Percentiles rank a stretch among this genome's conserved stretches.
Conservation (phyloP, 2,888 invertebrate genomes). For the Tetheella fluctuosa region DNA sequence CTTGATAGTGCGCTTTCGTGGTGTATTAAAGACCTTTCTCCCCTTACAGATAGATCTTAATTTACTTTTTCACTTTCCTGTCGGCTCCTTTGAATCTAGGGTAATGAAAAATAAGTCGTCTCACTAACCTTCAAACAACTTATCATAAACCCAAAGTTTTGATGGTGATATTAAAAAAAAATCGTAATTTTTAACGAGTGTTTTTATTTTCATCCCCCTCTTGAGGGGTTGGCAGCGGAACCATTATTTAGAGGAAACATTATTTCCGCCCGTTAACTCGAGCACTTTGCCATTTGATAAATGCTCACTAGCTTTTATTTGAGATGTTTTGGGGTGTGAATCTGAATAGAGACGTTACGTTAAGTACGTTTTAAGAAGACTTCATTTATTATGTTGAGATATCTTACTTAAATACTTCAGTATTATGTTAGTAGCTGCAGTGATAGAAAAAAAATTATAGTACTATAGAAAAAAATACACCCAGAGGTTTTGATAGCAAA, state of each 20-base stretch:
- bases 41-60: not conserved
- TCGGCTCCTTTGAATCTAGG: not conserved
- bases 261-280: conserved; percentile 80
- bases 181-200: conserved; percentile 66
- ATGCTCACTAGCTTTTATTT: conserved; percentile 70
- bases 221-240: conserved; percentile 58
- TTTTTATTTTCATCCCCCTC: conserved; percentile 58
- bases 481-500: no score
- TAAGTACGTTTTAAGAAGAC: conserved; percentile 1
- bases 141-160: conserved; percentile 11
- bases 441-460: no score
- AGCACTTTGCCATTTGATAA: conserved; percentile 78
- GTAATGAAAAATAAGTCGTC: not conserved
- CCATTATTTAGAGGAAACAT: conserved; percentile 80
- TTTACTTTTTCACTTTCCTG: not conserved
- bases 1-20: no score
- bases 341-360: conserved; percentile 18
- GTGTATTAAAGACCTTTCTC: not conserved
- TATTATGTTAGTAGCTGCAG: not conserved
- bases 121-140: conserved; percentile 6
- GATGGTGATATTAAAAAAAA: conserved; percentile 39
- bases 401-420: not conserved
- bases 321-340: conserved; percentile 54
- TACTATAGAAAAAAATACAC: no score
- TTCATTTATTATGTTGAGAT: conserved; percentile 12